Conservation (phyloP, 1,140 invertebrate genomes). For the Leptinotarsa undecemlineata region DNA sequence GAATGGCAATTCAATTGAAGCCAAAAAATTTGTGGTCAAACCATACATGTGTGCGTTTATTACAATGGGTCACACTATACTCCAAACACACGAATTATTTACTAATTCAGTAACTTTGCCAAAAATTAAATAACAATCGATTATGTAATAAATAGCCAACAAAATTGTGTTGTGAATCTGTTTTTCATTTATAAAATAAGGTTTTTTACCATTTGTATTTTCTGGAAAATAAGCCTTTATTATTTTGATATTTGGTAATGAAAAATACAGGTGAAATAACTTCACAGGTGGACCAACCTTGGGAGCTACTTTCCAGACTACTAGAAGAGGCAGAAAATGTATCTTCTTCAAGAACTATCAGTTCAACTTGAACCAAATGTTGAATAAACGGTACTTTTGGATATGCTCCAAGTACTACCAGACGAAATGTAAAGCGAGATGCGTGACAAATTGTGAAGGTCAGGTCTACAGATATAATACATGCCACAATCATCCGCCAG, state of each 20-base stretch:
- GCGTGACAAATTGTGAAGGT: constrained; percentile 17
- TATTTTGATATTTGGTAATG: neutral
- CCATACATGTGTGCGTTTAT: no score
- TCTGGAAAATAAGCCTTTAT: neutral
- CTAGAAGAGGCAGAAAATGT: constrained; percentile 33
- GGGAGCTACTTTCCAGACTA: constrained; percentile 22
- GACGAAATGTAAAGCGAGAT: constrained; percentile 35
- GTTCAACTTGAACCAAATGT: constrained; percentile 39
- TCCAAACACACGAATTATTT: no score
- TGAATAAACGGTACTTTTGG: constrained; percentile 21
- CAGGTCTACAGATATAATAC: neutral
- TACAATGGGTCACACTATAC: no score
- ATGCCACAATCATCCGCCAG: constrained; percentile 14
- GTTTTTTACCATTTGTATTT: neutral
- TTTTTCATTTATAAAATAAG: neutral
- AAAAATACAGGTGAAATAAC: neutral
- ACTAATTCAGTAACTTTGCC: no score
- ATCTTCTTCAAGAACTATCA: constrained; percentile 33
- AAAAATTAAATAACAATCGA: no score
- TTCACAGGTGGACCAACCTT: neutral
- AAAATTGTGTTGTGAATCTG: neutral
- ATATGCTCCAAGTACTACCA: constrained; percentile 23
- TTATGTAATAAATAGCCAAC: neutral
- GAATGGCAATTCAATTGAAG: no score
- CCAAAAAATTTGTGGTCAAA: no score